Percentiles rank a stretch among this genome's conserved stretches.
Conservation (phyloP, 2,113 vertebrate genomes). For the Vulpes lagopus region DNA sequence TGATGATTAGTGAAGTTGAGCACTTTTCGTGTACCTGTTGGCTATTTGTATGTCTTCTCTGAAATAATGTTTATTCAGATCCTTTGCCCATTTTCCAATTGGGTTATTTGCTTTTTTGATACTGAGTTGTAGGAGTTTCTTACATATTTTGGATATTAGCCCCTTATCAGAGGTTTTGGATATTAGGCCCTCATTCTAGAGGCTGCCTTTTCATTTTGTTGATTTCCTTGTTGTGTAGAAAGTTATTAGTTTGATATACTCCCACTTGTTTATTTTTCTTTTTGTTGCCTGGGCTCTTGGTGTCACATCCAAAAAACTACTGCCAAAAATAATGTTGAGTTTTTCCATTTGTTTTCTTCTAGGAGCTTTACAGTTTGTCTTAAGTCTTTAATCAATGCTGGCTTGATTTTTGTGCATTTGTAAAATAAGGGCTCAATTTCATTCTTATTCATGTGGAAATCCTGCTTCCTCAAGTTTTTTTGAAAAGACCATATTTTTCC, state of each 20-base stretch:
- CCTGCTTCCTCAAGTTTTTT: background rate
- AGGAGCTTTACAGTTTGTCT: background rate
- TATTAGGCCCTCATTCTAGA: background rate
- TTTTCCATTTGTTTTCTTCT: background rate
- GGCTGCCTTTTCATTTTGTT: background rate
- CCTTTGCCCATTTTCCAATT: background rate
- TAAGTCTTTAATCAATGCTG: background rate
- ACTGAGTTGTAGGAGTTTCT: background rate
- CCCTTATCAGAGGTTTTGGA: background rate
- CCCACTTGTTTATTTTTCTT: background rate
- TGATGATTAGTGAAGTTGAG: background rate
- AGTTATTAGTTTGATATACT: background rate
- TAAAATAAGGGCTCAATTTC: background rate
- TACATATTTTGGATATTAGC: background rate
- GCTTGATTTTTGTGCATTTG: background rate
- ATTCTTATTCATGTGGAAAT: background rate
- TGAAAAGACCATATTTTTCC: background rate
- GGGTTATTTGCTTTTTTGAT: background rate
- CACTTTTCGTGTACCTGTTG: background rate
- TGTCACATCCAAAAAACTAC: background rate
- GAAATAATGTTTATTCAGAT: background rate
- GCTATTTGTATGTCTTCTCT: background rate
- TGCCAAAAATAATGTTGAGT: background rate
- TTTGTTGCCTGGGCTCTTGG: background rate
- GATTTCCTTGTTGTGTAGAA: background rate